Conservation (phyloP, 92 coral and sea anemone genomes). For the Actinernus sp. region DNA sequence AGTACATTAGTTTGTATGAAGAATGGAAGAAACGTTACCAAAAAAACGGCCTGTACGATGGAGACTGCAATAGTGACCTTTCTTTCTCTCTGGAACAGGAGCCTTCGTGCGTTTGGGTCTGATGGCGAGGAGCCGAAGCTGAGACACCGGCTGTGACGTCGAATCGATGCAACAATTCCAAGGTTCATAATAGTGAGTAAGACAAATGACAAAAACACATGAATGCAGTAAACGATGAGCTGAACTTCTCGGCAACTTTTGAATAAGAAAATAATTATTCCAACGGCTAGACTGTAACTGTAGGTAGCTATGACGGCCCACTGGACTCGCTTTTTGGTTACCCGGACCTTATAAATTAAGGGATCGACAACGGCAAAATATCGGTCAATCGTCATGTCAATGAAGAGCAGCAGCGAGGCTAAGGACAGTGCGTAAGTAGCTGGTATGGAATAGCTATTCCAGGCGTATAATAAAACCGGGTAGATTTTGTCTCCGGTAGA, state of each 20-base stretch:
- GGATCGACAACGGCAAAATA: not conserved
- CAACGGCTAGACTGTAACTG: not conserved
- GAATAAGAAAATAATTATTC: not conserved
- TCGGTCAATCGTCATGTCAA: constrained; percentile 1
- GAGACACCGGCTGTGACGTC: not conserved
- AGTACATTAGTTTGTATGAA: not conserved
- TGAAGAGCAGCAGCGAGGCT: not conserved
- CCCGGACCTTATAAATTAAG: not conserved
- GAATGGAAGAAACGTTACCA: not conserved
- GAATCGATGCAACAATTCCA: not conserved
- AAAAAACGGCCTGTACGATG: not conserved
- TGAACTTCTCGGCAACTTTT: not conserved
- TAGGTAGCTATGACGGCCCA: not conserved
- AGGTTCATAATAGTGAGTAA: not conserved
- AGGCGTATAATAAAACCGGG: not conserved
- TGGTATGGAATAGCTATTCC: not conserved
- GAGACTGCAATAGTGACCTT: not conserved
- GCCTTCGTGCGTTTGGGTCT: not conserved
- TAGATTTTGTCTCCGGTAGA: no score
- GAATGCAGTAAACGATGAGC: not conserved
- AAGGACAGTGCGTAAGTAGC: not conserved
- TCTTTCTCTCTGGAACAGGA: not conserved
- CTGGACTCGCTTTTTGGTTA: not conserved
- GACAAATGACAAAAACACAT: not conserved
- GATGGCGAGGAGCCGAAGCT: not conserved